Conservation (phyloP, 2,113 vertebrate genomes). For the Carollia perspicillata region DNA sequence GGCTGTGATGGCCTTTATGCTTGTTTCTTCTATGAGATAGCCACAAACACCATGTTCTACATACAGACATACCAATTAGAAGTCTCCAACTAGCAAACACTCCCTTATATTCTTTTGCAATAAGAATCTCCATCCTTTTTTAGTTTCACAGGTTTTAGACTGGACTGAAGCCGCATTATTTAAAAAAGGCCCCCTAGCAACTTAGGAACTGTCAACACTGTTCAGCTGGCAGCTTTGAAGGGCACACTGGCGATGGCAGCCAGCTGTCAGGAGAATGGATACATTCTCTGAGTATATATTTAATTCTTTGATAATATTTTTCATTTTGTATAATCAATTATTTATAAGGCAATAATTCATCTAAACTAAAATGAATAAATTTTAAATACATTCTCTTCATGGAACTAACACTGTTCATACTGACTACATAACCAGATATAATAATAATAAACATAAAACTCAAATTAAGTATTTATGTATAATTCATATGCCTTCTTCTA, state of each 20-base stretch:
- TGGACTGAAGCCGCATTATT: constrained; percentile 32
- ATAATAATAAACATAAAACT: neutral
- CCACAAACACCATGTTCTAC: neutral
- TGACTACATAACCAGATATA: neutral
- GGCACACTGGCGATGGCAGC: neutral
- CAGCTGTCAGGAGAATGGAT: constrained; percentile 18
- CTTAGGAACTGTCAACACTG: neutral
- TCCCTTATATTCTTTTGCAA: constrained; percentile 17
- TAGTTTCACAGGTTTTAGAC: constrained; percentile 13
- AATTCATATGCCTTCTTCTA: constrained; percentile 34
- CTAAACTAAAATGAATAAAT: constrained; percentile 40
- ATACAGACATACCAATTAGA: neutral
- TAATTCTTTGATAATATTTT: constrained; percentile 34
- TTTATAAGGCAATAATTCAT: constrained; percentile 30
- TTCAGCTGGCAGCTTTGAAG: constrained; percentile 35
- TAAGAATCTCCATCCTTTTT: constrained; percentile 29
- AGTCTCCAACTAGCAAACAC: neutral
- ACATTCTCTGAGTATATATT: neutral
- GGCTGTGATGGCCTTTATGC: neutral
- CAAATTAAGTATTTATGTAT: constrained; percentile 21
- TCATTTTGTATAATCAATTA: constrained; percentile 51
- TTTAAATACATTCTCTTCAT: neutral
- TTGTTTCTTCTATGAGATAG: neutral
- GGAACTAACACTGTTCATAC: neutral
- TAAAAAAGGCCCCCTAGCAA: neutral